Base-by-base conservation (phyloP, 1,140 invertebrate species). In the Acromyrmex charruanus region DNA sequence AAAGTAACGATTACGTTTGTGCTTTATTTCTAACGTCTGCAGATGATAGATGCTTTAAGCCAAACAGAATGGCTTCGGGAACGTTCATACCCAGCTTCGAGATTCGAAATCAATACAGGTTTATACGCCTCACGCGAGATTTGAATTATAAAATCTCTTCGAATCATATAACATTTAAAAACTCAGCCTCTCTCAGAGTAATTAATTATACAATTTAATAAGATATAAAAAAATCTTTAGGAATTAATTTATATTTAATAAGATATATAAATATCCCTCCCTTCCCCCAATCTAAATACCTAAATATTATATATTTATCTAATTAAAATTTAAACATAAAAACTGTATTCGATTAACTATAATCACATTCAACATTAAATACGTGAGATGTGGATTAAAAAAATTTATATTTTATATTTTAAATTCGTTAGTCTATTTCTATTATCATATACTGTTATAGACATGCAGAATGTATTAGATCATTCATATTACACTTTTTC, bases 21-120 rank as follows among this genome's bases (percentile, higher is more conserved):
- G 31, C 39, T 84, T 84, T 84, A 74, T 84, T 84, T 74, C n/a
- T 58, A 61, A 25, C 69, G 31, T 75, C 69, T 65, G 80, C 25
- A 75, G 14, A 75, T 63, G 69, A 84, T 75, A 61, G 80, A 82
- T 49, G 35, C 44, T 61, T 61, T 55, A 49, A 75, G 14, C 44
- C 39, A 61, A 74, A 53, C 35, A 18, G 49, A 72, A 74, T 35
- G 7, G 25, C 31, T 35, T 59, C 55, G 21, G n/a, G 2, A 82
- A 82, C 55, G n/a, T 72, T 82, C 35, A 25, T 69, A 53, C 3
- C 9, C 21, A 18, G 55, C 61, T 51, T 49, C 25, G n/a, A 49
- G 44, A 44, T 74, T 84, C 35, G 69, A 84, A 74, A 84, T 59
- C 80, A 35, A 82, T 59, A 74, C 55, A 55, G 9, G 4, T 77